Percentiles rank a stretch among this genome's conserved stretches.
phyloP scores from a whole-genome alignment of 2,888 invertebrate genomes.

The Tetramorium bicarinatum region DNA sequence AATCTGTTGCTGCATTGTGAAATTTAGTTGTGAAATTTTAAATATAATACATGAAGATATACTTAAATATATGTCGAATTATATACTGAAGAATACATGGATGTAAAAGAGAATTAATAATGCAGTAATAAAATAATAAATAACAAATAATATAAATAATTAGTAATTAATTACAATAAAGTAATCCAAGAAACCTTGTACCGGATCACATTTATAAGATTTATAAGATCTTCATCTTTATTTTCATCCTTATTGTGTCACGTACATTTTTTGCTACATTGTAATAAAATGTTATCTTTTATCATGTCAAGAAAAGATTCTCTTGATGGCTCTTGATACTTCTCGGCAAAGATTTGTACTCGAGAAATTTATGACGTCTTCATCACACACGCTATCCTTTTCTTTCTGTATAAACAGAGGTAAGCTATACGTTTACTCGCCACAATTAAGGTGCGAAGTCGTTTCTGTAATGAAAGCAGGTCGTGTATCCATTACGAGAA shows the following conservation, averaged over 20 bases:
- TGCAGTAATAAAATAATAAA: neutral
- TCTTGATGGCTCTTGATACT: neutral
- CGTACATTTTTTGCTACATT: neutral
- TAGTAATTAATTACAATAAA: neutral
- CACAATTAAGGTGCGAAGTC: slow-evolving; percentile 1
- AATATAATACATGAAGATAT: neutral
- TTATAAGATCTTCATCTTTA: neutral
- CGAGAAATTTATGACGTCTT: neutral
- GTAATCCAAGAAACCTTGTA: neutral
- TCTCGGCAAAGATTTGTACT: neutral
- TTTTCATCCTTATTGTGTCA: neutral
- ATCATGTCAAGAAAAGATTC: neutral
- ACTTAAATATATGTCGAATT: neutral
- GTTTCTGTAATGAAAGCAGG: slow-evolving; percentile 32
- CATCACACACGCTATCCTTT: neutral
- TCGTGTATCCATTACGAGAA: slow-evolving; percentile 44
- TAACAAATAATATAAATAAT: neutral
- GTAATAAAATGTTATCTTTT: neutral
- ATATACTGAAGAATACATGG: neutral
- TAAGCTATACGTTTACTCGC: neutral
- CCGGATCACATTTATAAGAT: neutral
- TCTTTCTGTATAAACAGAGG: neutral
- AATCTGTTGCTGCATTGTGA: neutral
- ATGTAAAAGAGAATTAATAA: neutral
- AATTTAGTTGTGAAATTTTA: neutral